Conservation (phyloP, 2,113 vertebrate species). For the Verasper variegatus region DNA sequence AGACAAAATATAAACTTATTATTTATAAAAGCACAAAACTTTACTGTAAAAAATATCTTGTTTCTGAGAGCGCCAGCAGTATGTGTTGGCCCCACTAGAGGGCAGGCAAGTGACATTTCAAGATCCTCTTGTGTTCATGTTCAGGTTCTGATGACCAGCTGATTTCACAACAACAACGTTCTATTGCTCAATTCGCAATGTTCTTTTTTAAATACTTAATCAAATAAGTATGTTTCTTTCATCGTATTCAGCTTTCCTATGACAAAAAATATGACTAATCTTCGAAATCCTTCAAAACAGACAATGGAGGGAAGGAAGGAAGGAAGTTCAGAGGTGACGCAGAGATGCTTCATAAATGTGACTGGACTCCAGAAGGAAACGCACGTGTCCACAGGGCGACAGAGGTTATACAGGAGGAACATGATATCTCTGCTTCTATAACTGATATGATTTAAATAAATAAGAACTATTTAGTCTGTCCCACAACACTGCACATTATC, state of each 20-base stretch:
- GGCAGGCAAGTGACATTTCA: constrained; percentile 16
- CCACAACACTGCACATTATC: constrained; percentile 1
- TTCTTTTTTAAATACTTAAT: constrained; percentile 2
- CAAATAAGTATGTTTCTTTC: constrained; percentile 14
- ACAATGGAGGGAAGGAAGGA: constrained; percentile 79
- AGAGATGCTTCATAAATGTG: constrained; percentile 47
- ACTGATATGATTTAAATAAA: neutral
- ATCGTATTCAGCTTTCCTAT: constrained; percentile 26
- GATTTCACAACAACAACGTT: neutral
- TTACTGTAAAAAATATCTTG: neutral
- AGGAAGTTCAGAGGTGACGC: constrained; percentile 52
- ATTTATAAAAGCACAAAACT: too few relatives aligned
- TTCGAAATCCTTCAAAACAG: constrained; percentile 38
- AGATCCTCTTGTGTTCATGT: neutral
- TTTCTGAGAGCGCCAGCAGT: neutral
- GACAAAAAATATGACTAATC: constrained; percentile 53
- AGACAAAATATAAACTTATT: too few relatives aligned
- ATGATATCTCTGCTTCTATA: constrained; percentile 1
- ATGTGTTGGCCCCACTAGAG: constrained; percentile 40
- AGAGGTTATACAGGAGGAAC: neutral
- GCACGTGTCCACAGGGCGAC: constrained; percentile 15
- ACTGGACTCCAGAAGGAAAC: constrained; percentile 53
- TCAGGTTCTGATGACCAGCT: neutral
- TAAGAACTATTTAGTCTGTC: neutral
- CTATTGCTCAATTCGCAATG: neutral